A percentile compares a stretch with the other conserved stretches of the same genome.
Conservation (phyloP, 2,888 invertebrate genomes). For the Ormyrus nitidulus region DNA sequence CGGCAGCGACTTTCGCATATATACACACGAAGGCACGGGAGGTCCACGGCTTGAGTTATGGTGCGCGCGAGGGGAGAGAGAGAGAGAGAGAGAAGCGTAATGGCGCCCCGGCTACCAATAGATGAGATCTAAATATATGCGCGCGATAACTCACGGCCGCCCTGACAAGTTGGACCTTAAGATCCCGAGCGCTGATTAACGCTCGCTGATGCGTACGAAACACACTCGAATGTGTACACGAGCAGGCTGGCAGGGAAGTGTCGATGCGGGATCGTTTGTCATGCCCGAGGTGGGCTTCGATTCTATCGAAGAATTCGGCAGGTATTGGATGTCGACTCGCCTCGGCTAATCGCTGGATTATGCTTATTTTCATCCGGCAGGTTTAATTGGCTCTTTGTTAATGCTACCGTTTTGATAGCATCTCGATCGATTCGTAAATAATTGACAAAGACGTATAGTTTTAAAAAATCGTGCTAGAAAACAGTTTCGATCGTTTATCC, state of each 20-base stretch:
- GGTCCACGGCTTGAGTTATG: conserved; percentile 22
- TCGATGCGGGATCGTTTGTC: background rate
- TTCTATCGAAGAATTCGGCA: too few species aligned
- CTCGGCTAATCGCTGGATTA: too few species aligned
- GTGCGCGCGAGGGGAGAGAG: background rate
- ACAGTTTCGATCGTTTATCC: too few species aligned
- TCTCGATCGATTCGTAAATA: too few species aligned
- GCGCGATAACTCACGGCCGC: conserved; percentile 35
- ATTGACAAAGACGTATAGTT: too few species aligned
- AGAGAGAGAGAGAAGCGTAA: background rate
- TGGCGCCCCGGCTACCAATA: conserved; percentile 19
- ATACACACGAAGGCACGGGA: background rate
- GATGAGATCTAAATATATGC: conserved; percentile 49
- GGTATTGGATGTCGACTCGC: too few species aligned
- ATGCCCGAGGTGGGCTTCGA: too few species aligned
- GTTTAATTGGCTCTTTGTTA: too few species aligned
- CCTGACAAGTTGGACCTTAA: conserved; percentile 41
- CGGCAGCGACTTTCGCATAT: too few species aligned
- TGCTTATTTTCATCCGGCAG: too few species aligned
- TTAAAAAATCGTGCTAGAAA: too few species aligned
- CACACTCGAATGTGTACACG: background rate
- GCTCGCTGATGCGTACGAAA: background rate
- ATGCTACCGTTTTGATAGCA: too few species aligned
- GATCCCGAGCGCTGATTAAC: conserved; percentile 48
- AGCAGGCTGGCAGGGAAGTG: background rate